These are phyloP conservation scores for Drosophila ironensis DNA, from an alignment of 1,140 invertebrate species.

Conservation along the genomic window DNA sequence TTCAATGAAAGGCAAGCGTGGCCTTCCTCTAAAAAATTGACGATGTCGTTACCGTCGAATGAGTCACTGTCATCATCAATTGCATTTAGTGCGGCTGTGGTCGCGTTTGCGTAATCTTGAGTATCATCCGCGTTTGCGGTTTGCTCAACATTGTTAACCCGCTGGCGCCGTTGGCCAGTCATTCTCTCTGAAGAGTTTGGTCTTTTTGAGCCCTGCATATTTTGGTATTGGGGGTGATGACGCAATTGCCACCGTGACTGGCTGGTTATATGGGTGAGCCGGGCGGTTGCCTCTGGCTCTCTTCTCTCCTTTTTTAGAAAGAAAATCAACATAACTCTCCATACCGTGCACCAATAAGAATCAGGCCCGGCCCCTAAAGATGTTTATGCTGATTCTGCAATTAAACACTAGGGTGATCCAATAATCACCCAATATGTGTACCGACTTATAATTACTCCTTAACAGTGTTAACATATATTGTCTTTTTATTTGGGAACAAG, in stretches of 20 bases:
- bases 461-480: too few relatives aligned
- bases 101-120: neutral
- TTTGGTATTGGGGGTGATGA: neutral
- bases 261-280: neutral
- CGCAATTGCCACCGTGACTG: conserved; percentile 5
- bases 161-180: conserved; percentile 6
- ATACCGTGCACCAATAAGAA: too few relatives aligned
- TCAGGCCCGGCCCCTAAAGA: too few relatives aligned
- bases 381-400: too few relatives aligned
- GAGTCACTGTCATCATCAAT: neutral
- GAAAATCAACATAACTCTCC: too few relatives aligned
- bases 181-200: neutral
- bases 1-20: conserved; percentile 10
- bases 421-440: too few relatives aligned
- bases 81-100: neutral
- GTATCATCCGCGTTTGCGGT: neutral
- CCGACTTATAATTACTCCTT: too few relatives aligned
- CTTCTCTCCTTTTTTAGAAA: too few relatives aligned
- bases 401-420: too few relatives aligned
- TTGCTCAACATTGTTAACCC: conserved; percentile 4
- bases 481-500: too few relatives aligned
- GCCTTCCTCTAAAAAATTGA: conserved; percentile 25
- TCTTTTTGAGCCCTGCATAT: neutral
- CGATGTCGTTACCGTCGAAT: neutral
- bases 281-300: too few relatives aligned